These are phyloP conservation scores for Cremastinae sp. DNA, from an alignment of 2,888 invertebrate genomes.

Conservation along the genomic window DNA sequence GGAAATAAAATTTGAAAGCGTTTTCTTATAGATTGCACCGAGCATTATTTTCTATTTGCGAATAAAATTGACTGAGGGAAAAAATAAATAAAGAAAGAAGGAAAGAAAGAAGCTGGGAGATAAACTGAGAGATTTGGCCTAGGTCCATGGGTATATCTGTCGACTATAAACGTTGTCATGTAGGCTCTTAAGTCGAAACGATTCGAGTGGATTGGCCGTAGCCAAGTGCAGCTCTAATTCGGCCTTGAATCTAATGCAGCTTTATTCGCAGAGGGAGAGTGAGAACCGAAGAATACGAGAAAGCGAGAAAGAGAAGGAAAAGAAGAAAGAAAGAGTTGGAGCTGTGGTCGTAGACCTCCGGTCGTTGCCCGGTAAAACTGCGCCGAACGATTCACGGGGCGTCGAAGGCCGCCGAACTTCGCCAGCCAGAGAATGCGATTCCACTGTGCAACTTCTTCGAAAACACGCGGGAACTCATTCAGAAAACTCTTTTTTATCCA, in stretches of 20 bases:
- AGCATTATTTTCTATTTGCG: not conserved
- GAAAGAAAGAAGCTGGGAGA: not conserved
- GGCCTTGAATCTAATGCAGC: conserved; percentile 78
- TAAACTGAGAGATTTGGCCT: conserved; percentile 31
- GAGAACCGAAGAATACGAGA: not conserved
- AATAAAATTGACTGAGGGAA: conserved; percentile 1
- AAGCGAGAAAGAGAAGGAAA: conserved; percentile 36
- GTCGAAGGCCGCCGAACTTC: conserved; percentile 57
- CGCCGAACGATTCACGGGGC: conserved; percentile 52
- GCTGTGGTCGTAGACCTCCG: conserved; percentile 59
- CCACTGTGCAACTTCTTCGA: conserved; percentile 32
- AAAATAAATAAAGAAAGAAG: not conserved
- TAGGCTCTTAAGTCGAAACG: conserved; percentile 28
- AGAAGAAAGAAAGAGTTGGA: conserved; percentile 34
- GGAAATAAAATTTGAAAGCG: no score
- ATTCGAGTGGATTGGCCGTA: conserved; percentile 46
- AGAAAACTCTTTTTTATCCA: conserved; percentile 11
- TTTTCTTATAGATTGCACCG: no score
- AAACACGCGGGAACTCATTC: conserved; percentile 12
- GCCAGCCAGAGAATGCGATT: conserved; percentile 32
- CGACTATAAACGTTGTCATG: conserved; percentile 3
- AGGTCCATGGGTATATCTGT: conserved; percentile 28
- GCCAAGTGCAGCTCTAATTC: conserved; percentile 71
- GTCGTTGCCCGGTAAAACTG: conserved; percentile 59
- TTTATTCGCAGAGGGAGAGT: conserved; percentile 59